Base-by-base conservation (phyloP, 2,888 invertebrate genomes). In the Alsophila aescularia region DNA sequence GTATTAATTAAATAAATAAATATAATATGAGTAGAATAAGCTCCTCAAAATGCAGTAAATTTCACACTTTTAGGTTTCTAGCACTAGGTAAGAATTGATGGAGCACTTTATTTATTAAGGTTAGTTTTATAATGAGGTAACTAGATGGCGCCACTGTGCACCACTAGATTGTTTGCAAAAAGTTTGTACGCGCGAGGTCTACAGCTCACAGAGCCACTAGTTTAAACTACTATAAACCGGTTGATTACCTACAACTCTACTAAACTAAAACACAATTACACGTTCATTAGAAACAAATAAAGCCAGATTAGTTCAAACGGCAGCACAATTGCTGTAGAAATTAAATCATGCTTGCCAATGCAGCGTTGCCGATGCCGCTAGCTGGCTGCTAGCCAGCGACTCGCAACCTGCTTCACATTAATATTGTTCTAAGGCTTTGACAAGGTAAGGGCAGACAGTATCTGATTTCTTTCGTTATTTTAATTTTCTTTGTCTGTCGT, bases 291-390 rank as follows among this genome's bases (percentile, higher is more conserved):
- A 52, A 47, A 35, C 35, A 52, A 58, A 56, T 62, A 49, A 62
- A 56, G 51, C 62, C 13, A 35, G 53, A 52, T 57, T 62, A 52
- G 53, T 55, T 42, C 40, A 52, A 51, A 44, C 58, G 51, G 45
- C 40, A 18, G 54, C 47, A n/a, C 57, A 64, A 60, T 63, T 66
- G 55, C 59, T 49, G 52, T 51, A 18, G 53, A 64, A 67, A 67
- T 70, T 70, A 67, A 67, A 70, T 69, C 64, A 68, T 57, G 52
- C 51, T 51, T 58, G 63, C 52, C 58, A 42, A 44, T 62, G 62
- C 57, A 55, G 56, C 52, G 50, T 52, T 51, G 42, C 31, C 39
- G 52, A 36, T 65, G 67, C 67, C 60, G 42, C 24, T 8, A 24
- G 24, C 24, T 24, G 24, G 24, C 24, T 1, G n/a, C 37, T 21